phyloP scores from a whole-genome alignment of 2,797 vertebrate genomes.

The Gadopsis bispinosus region DNA sequence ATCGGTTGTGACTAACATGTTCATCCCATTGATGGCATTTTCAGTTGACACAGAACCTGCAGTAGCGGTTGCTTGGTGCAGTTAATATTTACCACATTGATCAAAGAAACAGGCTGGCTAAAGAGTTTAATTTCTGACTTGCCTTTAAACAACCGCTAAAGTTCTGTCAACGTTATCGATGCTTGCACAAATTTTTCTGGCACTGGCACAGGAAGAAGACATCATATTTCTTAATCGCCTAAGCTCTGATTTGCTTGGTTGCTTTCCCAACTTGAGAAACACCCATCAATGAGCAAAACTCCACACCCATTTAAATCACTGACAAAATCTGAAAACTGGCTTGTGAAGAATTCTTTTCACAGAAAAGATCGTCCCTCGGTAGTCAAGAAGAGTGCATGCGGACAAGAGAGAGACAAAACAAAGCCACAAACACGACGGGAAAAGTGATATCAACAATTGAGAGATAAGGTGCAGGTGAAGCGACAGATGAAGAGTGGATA shows the following conservation, averaged over 20 bases:
- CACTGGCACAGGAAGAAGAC: conserved; percentile 1
- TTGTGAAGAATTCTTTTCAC: not conserved
- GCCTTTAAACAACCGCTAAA: not conserved
- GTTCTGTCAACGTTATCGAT: not conserved
- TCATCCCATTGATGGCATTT: conserved; percentile 6
- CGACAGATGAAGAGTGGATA: conserved; percentile 36
- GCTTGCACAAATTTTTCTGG: not conserved
- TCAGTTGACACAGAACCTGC: conserved; percentile 2
- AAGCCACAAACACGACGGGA: conserved; percentile 12
- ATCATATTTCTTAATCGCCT: conserved; percentile 7
- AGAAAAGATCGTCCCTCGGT: conserved; percentile 12
- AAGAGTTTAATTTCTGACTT: not conserved
- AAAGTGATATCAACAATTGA: not conserved
- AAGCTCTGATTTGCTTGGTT: conserved; percentile 18
- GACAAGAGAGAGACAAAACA: conserved; percentile 9
- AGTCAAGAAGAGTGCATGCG: not conserved
- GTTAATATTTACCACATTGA: not conserved
- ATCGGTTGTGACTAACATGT: not conserved
- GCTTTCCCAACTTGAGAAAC: conserved; percentile 15
- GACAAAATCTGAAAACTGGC: not conserved
- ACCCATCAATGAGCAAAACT: conserved; percentile 4
- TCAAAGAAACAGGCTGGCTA: not conserved
- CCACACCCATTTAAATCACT: not conserved
- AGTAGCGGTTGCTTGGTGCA: not conserved
- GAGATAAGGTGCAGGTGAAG: conserved; percentile 51